phyloP scores from a whole-genome alignment of 2,797 vertebrate species.

The Mycteria americana region DNA sequence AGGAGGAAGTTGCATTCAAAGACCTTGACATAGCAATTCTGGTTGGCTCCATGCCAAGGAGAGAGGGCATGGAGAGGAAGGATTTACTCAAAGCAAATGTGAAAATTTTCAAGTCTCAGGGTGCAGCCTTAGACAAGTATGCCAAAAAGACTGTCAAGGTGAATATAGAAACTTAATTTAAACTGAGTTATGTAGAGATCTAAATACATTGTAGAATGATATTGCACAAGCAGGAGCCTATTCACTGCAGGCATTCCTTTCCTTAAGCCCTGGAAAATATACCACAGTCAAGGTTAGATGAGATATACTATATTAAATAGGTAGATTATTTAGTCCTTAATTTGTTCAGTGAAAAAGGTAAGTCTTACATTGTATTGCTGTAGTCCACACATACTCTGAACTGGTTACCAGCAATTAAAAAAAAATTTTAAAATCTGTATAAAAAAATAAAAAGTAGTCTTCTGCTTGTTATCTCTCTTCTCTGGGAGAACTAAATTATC shows the following conservation, averaged over 20 bases:
- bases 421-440: not conserved
- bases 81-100: conserved; percentile 95
- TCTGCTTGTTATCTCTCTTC: not conserved
- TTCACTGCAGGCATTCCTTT: not conserved
- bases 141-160: conserved; percentile 97
- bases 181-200: not conserved
- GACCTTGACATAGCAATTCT: conserved; percentile 90
- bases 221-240: not conserved
- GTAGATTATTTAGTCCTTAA: not conserved
- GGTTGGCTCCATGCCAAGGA: conserved; percentile 96
- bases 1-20: conserved; percentile 92
- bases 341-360: not conserved
- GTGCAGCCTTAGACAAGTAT: conserved; percentile 88
- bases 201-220: not conserved
- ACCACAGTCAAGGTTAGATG: not conserved
- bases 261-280: not conserved
- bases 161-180: not conserved
- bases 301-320: not conserved
- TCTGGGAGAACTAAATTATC: not conserved
- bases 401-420: not conserved
- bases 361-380: not conserved
- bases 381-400: not conserved
- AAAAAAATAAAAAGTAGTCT: not conserved
- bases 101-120: conserved; percentile 94
- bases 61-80: conserved; percentile 96